Conservation (phyloP, 2,888 invertebrate genomes). For the Chironomus tentans region DNA sequence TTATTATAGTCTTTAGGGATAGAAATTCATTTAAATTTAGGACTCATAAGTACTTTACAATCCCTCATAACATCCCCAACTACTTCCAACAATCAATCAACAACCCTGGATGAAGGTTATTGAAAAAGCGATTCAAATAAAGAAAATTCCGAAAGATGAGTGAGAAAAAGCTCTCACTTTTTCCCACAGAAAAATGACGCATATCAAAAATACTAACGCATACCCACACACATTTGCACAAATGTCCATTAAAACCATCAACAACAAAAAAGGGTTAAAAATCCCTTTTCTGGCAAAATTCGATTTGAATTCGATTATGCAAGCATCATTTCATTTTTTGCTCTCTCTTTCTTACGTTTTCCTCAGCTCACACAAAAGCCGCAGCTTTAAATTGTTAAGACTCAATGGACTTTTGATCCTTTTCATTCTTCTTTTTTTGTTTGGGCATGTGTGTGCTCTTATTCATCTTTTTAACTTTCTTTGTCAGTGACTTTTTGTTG, state of each 20-base stretch:
- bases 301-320: background rate
- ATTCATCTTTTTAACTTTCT: no score
- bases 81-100: no score
- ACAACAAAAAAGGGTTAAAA: background rate
- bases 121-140: background rate
- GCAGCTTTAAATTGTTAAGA: background rate
- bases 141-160: background rate
- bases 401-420: no score
- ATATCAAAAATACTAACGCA: background rate
- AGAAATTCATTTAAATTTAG: no score
- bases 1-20: no score
- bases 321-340: background rate
- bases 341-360: background rate
- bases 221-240: background rate
- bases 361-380: no score
- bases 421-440: no score
- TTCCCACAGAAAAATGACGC: background rate
- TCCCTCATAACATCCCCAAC: no score
- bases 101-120: no score
- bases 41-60: no score
- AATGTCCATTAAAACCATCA: background rate
- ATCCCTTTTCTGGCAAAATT: background rate
- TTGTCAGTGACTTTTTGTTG: no score
- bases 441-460: no score
- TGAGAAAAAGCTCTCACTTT: background rate